Base-by-base conservation (phyloP, 2,888 invertebrate genomes). In the Balanococcus diminutus region DNA sequence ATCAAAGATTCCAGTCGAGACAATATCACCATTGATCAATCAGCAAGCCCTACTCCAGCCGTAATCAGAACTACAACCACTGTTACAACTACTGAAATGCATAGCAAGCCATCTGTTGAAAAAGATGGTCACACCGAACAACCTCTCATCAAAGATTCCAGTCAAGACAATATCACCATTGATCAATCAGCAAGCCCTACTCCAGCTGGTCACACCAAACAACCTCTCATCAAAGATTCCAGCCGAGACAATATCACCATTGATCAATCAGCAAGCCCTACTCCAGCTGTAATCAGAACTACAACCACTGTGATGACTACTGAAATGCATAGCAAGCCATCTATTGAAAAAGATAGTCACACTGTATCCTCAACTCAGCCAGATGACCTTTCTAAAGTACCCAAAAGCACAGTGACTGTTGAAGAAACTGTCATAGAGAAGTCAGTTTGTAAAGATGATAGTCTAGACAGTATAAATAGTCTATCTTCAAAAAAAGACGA, bases 301-400 rank as follows among this genome's bases (percentile, higher is more conserved):
- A 56, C n/a, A 46, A 46, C 46, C n/a, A n/a, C 46, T 56, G 56
- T 19, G 6, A 46, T n/a, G 2, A 46, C 46, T 6, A 9, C 56
- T 19, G 22, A 22, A 56, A 56, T 9, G n/a, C n/a, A n/a, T n/a
- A n/a, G n/a, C n/a, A n/a, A 56, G 9, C 22, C 56, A 22, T 22
- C 1, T 0, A 8, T 56, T 22, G 22, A 56, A 2, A 28, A 25
- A 46, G 16, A 81, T 5, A 2, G 25, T 61, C 0, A 88, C 90
- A 2, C 89, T 89, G 42, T 91, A 91, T 88, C 91, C 91, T 25
- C 56, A 5, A 19, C n/a, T n/a, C n/a, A 28, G 14, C 22, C 22
- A 19, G 61, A 9, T 28, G 67, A 67, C 16, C 16, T 5, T 28
- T 14, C 28, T 28, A 16, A 9, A 4, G 2, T 67, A 2, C 2